Base-by-base conservation (phyloP, 2,797 vertebrate species). In the Arctocebus calabarensis region DNA sequence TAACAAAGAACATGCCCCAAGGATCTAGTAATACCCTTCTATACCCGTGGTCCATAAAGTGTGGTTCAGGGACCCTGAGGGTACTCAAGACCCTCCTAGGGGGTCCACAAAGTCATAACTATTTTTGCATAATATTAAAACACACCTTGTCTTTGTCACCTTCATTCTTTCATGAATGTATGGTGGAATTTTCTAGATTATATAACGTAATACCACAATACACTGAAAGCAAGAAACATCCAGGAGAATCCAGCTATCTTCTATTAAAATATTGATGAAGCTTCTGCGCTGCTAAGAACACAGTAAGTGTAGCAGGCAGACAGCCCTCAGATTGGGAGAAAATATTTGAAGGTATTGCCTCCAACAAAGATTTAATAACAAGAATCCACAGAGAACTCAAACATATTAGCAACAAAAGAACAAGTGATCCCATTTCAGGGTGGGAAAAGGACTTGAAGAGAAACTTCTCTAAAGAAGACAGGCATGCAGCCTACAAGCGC, bases 101-200 rank as follows among this genome's bases (percentile, higher is more conserved):
- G 4, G 14, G 19, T 84, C 34, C 61, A 57, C 11, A 29, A 90
- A 62, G 70, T 84, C 43, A 77, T n/a, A 64, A 43, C 45, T 48
- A 25, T 73, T 86, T 81, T 94, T 78, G 34, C 27, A 52, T 57
- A 90, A 70, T 77, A 71, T 66, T 57, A 78, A 85, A 66, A 74
- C 17, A 77, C 43, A 16, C 32, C 6, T 52, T 29, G n/a, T 3
- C 40, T 40, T 78, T 66, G 73, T 71, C 7, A 45, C 68, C 57
- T 87, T 93, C 27, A 52, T 90, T 82, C 82, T 77, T 23, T 95
- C n/a, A 16, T 48, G 20, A 90, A 78, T 29, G n/a, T 43, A 45
- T 7, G 25, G 16, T 4, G 45, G 40, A n/a, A 8, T 48, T 86
- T 92, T 94, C 59, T 37, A 77, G 32, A 74, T 27, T 37, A 13